These are phyloP conservation scores for Leptoteleia sp. DNA, from an alignment of 1,140 invertebrate species.

Conservation along the genomic window DNA sequence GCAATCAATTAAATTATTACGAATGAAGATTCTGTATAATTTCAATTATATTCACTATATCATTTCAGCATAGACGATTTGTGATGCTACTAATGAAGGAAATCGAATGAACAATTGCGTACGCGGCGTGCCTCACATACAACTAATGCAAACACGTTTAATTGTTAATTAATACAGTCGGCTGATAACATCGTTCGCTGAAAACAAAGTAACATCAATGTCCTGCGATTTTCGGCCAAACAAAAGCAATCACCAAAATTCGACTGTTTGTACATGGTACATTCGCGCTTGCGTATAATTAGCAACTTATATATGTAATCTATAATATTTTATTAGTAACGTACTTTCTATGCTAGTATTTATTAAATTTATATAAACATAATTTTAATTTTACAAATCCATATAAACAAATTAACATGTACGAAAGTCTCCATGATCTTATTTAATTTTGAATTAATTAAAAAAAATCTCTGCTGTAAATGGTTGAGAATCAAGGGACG, in stretches of 20 bases:
- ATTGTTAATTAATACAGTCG: constrained; percentile 42
- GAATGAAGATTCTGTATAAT: no score
- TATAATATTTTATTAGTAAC: constrained; percentile 7
- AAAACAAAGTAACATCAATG: constrained; percentile 34
- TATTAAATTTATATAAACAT: no score
- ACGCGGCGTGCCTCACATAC: constrained; percentile 8
- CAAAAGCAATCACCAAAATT: constrained; percentile 36
- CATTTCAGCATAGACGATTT: constrained; percentile 21
- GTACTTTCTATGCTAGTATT: no score
- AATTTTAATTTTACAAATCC: no score
- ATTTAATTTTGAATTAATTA: no score
- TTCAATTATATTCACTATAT: no score
- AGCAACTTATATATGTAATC: not conserved
- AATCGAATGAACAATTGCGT: constrained; percentile 39
- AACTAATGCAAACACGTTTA: constrained; percentile 40
- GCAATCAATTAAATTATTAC: no score
- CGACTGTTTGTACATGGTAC: constrained; percentile 3
- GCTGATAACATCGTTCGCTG: constrained; percentile 23
- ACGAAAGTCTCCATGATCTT: no score
- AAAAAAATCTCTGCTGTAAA: no score
- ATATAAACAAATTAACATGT: no score
- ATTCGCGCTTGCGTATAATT: constrained; percentile 7
- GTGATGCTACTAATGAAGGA: constrained; percentile 36
- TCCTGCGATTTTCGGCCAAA: constrained; percentile 32
- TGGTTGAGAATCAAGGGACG: no score